A percentile compares a stretch with the other conserved stretches of the same genome.
These are phyloP conservation scores for Mus pahari DNA, from an alignment of 2,113 vertebrate genomes.

Conservation along the genomic window DNA sequence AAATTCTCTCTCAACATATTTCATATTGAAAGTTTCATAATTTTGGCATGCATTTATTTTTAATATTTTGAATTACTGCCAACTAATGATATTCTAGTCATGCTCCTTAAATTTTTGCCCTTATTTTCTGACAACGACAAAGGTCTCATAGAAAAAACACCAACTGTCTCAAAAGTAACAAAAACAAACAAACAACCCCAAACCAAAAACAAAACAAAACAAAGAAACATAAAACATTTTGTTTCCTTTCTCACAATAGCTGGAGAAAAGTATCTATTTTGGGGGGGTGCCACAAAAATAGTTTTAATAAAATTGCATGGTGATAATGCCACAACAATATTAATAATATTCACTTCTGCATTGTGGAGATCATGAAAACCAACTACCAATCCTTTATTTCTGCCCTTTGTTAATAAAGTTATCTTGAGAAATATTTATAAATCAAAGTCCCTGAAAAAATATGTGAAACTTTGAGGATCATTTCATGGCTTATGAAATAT, in stretches of 20 bases:
- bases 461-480: neutral
- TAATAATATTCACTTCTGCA: neutral
- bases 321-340: neutral
- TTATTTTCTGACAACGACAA: neutral
- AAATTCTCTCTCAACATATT: neutral
- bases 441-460: constrained; percentile 2
- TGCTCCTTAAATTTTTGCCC: constrained; percentile 1
- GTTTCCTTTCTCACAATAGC: neutral
- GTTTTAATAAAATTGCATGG: constrained; percentile 28
- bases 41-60: neutral
- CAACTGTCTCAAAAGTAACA: too few relatives aligned
- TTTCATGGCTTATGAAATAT: neutral
- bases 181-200: too few relatives aligned
- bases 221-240: neutral
- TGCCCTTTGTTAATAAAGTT: constrained; percentile 44
- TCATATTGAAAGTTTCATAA: neutral
- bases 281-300: neutral
- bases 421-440: constrained; percentile 21
- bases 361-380: neutral
- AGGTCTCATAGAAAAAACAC: neutral
- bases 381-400: neutral
- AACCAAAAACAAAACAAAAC: too few relatives aligned
- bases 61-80: neutral
- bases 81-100: constrained; percentile 27
- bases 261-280: neutral